These are phyloP conservation scores for Eudemis profundana DNA, from an alignment of 2,888 invertebrate genomes.

Conservation along the genomic window DNA sequence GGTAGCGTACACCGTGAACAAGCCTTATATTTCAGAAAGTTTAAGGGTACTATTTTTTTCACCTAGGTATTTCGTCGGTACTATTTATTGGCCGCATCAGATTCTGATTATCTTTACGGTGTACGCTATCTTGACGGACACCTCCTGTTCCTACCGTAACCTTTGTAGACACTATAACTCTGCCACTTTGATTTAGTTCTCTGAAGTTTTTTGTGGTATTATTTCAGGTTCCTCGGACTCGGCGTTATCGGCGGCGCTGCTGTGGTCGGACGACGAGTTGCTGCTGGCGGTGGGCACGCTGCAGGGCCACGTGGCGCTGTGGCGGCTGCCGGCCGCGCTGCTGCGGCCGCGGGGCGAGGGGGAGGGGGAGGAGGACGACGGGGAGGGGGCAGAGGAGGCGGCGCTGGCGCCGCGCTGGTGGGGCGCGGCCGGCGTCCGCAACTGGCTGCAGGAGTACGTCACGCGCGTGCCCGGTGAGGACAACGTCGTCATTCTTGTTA, in stretches of 20 bases:
- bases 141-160: no score
- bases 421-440: conserved; percentile 57
- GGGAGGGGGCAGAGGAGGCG: conserved; percentile 54
- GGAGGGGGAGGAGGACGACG: conserved; percentile 42
- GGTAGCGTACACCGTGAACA: no score
- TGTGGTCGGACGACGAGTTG: conserved; percentile 52
- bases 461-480: conserved; percentile 61
- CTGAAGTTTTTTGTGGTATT: no score
- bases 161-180: no score
- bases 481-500: no score
- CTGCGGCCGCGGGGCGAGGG: conserved; percentile 66
- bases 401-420: conserved; percentile 59
- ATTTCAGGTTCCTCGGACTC: conserved; percentile 66
- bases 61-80: no score
- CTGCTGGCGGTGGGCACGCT: conserved; percentile 75
- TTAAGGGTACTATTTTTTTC: no score
- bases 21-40: no score
- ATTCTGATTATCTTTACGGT: no score
- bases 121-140: no score
- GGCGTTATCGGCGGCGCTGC: conserved; percentile 75
- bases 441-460: conserved; percentile 69
- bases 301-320: conserved; percentile 77
- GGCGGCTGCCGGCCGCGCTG: conserved; percentile 85
- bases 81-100: no score
- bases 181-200: no score